Conservation (phyloP, 2,113 vertebrate species). For the Phaethornis superciliosus region DNA sequence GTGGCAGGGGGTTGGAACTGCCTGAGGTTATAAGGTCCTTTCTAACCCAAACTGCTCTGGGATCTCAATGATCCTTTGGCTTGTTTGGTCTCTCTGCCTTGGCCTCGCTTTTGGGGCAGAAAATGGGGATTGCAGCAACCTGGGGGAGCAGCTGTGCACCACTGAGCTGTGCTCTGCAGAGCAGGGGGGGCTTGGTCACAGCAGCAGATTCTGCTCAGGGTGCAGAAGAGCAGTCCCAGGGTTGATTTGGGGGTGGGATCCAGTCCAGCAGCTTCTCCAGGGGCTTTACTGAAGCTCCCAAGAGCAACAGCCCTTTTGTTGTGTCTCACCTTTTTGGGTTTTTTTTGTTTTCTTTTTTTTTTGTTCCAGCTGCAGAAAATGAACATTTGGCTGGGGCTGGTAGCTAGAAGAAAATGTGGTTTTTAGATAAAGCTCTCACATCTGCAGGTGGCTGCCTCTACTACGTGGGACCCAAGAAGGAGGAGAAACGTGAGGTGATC, state of each 20-base stretch:
- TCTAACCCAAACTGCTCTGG: no score
- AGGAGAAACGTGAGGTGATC: constrained; percentile 90
- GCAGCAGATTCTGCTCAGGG: not conserved
- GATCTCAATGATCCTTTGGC: no score
- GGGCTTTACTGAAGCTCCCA: not conserved
- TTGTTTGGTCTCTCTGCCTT: not conserved
- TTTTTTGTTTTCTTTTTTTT: no score
- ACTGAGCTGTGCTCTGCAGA: not conserved
- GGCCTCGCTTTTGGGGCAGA: accelerated
- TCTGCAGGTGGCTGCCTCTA: constrained; percentile 82
- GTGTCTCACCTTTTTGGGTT: no score
- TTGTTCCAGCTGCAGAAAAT: not conserved
- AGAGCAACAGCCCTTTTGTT: not conserved
- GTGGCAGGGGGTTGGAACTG: no score
- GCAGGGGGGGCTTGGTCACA: accelerated
- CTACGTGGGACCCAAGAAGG: constrained; percentile 90
- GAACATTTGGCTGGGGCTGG: accelerated
- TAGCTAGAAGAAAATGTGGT: accelerated
- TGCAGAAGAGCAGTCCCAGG: not conserved
- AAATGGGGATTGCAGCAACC: not conserved
- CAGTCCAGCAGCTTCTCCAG: not conserved
- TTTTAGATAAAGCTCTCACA: not conserved
- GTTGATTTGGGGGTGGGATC: not conserved
- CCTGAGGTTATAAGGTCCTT: no score
- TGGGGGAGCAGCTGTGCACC: no score